Evolutionary conservation across 2,797 vertebrate genomes (phyloP).

Genomic region (Stomatorhinus walkeri): DNA sequence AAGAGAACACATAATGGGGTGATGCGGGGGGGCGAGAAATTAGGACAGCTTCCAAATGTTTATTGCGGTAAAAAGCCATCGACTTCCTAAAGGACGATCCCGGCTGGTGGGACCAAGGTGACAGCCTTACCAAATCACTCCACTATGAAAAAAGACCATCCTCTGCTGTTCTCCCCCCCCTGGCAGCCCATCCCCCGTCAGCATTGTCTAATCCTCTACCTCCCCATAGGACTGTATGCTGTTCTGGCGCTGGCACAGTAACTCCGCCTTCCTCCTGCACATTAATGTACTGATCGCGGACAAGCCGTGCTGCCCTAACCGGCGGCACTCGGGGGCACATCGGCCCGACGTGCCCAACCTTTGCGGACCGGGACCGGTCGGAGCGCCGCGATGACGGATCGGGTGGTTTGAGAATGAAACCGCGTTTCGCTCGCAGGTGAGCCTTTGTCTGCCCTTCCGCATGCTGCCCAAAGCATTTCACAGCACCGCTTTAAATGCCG

Average conservation of each 20-base stretch:
- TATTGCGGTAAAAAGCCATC: neutral
- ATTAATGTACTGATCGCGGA: neutral
- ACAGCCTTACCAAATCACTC: neutral
- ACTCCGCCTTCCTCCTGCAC: neutral
- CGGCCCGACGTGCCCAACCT: neutral
- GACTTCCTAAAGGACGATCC: neutral
- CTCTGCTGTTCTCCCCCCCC: neutral
- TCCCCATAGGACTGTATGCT: neutral
- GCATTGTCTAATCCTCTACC: constrained; percentile 2
- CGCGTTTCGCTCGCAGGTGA: neutral
- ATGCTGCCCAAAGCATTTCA: neutral
- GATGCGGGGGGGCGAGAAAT: neutral
- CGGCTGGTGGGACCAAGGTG: neutral
- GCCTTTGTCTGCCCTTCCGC: neutral
- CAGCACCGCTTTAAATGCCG: neutral
- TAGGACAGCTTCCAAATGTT: neutral
- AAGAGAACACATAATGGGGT: too few species aligned
- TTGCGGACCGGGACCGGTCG: neutral
- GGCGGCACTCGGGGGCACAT: neutral
- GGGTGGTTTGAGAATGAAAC: neutral
- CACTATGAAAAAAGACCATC: neutral
- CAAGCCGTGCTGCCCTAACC: neutral
- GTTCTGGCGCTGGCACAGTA: neutral
- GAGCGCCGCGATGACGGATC: neutral
- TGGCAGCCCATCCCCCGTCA: neutral